Percentiles rank a stretch among this genome's conserved stretches.
These are phyloP conservation scores for Ophion costatus DNA, from an alignment of 2,888 invertebrate species.

Conservation along the genomic window DNA sequence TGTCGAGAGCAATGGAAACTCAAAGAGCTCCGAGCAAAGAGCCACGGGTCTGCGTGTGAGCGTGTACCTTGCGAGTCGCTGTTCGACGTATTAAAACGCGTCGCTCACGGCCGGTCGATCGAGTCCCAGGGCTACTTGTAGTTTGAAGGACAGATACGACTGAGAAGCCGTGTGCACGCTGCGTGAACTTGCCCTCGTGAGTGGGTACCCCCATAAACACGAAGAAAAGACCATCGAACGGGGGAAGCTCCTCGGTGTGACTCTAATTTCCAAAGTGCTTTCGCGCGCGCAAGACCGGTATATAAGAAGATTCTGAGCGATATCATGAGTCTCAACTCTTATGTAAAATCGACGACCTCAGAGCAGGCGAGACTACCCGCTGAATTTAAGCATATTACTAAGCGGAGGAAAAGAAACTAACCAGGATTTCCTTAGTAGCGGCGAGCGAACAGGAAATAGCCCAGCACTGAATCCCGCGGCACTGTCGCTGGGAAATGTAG, in stretches of 20 bases:
- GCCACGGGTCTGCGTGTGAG: background rate
- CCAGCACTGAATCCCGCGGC: constrained; percentile 86
- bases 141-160: constrained; percentile 48
- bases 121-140: constrained; percentile 43
- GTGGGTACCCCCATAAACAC: background rate
- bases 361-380: constrained; percentile 64
- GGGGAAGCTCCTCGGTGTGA: background rate
- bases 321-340: background rate
- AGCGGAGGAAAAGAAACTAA: constrained; percentile 89
- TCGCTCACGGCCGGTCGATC: constrained; percentile 41
- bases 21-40: background rate
- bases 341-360: constrained; percentile 47
- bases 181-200: background rate
- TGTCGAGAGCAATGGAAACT: too few relatives aligned
- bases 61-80: background rate
- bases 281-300: too few relatives aligned
- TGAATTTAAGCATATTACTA: constrained; percentile 60
- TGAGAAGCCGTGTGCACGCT: background rate
- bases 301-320: too few relatives aligned
- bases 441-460: constrained; percentile 87
- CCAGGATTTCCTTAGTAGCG: constrained; percentile 87
- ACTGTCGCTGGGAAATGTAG: constrained; percentile 84
- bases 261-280: constrained; percentile 2
- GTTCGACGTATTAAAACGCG: background rate
- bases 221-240: constrained; percentile 11